Conservation (phyloP, 2,113 vertebrate species). For the Nanorana parkeri region DNA sequence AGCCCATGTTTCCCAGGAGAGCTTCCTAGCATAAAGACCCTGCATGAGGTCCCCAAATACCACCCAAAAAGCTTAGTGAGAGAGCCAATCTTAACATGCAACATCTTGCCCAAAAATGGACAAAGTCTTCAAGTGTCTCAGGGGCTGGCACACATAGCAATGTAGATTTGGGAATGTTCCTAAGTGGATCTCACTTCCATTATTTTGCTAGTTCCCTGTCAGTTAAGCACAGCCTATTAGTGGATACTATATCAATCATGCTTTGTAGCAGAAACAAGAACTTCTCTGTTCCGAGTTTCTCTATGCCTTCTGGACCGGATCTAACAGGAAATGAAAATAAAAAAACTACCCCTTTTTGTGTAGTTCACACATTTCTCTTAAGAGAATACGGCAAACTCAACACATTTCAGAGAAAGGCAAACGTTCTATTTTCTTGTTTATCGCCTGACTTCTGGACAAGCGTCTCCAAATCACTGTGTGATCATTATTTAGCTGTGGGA, state of each 20-base stretch:
- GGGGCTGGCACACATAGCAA: constrained; percentile 39
- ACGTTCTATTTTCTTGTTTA: constrained; percentile 26
- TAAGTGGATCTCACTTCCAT: constrained; percentile 41
- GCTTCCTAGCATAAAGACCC: constrained; percentile 24
- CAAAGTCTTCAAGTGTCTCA: constrained; percentile 54
- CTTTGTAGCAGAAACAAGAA: constrained; percentile 53
- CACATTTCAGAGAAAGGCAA: constrained; percentile 28
- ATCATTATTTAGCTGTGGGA: constrained; percentile 30
- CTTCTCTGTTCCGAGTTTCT: constrained; percentile 36
- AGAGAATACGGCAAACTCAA: constrained; percentile 24
- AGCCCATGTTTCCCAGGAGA: constrained; percentile 31
- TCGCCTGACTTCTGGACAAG: constrained; percentile 26
- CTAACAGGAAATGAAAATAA: constrained; percentile 45
- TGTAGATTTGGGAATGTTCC: constrained; percentile 51
- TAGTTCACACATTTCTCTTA: constrained; percentile 36
- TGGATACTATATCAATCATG: constrained; percentile 54
- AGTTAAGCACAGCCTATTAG: constrained; percentile 41
- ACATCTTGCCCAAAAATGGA: constrained; percentile 56
- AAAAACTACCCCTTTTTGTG: constrained; percentile 8
- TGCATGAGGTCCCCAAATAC: constrained; percentile 47
- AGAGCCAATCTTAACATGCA: constrained; percentile 21
- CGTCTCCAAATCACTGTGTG: constrained; percentile 31
- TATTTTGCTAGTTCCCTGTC: constrained; percentile 40
- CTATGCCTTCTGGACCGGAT: constrained; percentile 44
- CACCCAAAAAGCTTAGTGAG: constrained; percentile 36